Evolutionary conservation across 2,888 invertebrate genomes (phyloP).

Genomic region (Synergus gifuensis): DNA sequence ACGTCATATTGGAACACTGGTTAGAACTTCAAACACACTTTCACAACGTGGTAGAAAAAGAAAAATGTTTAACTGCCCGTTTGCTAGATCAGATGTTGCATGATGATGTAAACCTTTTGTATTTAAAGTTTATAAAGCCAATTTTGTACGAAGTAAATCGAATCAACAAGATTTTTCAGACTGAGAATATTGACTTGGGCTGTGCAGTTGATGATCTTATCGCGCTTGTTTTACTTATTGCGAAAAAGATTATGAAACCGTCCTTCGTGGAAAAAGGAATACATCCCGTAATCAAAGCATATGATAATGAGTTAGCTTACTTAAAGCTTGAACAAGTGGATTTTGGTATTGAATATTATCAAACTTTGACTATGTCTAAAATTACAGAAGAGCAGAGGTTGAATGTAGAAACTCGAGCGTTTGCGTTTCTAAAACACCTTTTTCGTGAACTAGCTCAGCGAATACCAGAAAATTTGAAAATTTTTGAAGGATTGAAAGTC

Average conservation of each 20-base stretch:
- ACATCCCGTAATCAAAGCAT: constrained; percentile 20
- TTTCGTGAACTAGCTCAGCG: constrained; percentile 38
- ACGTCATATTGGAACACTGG: too few species aligned
- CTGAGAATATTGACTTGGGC: constrained; percentile 44
- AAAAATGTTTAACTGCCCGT: too few species aligned
- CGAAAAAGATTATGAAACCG: constrained; percentile 48
- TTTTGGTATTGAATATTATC: constrained; percentile 49
- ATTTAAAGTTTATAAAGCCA: constrained; percentile 44
- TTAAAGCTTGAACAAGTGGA: constrained; percentile 43
- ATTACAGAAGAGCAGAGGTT: constrained; percentile 1
- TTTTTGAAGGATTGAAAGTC: constrained; percentile 31
- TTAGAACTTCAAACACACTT: too few species aligned
- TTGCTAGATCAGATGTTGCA: too few species aligned
- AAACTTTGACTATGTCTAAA: constrained; percentile 11
- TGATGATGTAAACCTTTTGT: constrained; percentile 49
- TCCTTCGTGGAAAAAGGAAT: constrained; percentile 36
- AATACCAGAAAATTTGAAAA: constrained; percentile 42
- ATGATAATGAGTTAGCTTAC: constrained; percentile 47
- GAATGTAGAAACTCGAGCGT: constrained; percentile 24
- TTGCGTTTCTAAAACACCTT: constrained; percentile 36
- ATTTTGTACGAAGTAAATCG: constrained; percentile 47
- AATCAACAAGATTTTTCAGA: constrained; percentile 47
- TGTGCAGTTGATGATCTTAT: constrained; percentile 44
- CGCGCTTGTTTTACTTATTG: constrained; percentile 41
- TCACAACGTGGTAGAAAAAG: too few species aligned